Evolutionary conservation across 2,888 invertebrate species (phyloP).

Genomic region (Meganola albula): DNA sequence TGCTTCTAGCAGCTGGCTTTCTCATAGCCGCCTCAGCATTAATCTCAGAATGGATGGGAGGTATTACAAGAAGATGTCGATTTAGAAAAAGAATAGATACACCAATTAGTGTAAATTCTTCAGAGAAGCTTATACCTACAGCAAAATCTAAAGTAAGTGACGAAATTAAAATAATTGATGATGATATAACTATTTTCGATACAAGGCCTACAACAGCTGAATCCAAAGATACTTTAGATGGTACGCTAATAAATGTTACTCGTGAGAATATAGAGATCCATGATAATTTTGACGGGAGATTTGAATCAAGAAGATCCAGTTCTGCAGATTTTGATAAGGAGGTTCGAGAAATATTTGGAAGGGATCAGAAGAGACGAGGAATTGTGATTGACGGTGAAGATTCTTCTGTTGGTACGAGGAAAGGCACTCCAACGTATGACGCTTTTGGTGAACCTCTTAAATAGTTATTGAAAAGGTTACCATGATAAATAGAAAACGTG

Average conservation of each 20-base stretch:
- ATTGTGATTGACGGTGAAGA: conserved; percentile 29
- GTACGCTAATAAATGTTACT: conserved; percentile 52
- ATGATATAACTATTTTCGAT: conserved; percentile 34
- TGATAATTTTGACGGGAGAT: conserved; percentile 37
- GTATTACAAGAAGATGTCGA: conserved; percentile 79
- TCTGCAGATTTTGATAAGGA: conserved; percentile 62
- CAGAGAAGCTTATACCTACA: conserved; percentile 37
- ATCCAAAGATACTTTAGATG: conserved; percentile 54
- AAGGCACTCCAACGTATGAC: conserved; percentile 16
- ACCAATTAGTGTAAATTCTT: conserved; percentile 31
- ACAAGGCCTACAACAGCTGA: conserved; percentile 38
- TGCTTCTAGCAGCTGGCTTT: conserved; percentile 84
- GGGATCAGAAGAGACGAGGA: conserved; percentile 38
- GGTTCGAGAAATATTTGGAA: conserved; percentile 61
- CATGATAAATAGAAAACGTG: conserved; percentile 5
- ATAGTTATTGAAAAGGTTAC: too few species aligned
- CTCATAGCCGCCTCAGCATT: conserved; percentile 79
- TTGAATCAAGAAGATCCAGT: conserved; percentile 56
- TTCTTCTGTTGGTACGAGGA: conserved; percentile 23
- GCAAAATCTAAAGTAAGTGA: conserved; percentile 25
- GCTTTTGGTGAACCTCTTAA: conserved; percentile 48
- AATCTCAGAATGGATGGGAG: conserved; percentile 84
- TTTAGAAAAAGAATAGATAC: conserved; percentile 33
- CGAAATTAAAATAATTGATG: conserved; percentile 26
- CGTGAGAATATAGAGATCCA: conserved; percentile 54